A percentile compares a stretch with the other conserved stretches of the same genome.
Conservation (phyloP, 2,888 invertebrate genomes). For the Drosophila borealis region DNA sequence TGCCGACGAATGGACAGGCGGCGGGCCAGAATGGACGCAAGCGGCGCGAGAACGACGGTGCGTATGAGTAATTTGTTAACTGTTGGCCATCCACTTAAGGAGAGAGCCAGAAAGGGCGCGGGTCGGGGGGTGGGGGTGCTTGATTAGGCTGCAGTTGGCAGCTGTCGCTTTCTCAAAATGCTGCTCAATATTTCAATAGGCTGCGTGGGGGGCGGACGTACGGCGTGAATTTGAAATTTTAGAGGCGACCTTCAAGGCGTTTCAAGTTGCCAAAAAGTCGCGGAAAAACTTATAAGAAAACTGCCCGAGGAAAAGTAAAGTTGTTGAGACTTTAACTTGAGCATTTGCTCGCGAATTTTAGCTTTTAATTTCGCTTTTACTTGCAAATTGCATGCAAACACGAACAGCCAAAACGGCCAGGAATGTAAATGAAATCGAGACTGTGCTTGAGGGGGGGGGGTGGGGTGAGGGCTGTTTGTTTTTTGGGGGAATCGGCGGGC, state of each 20-base stretch:
- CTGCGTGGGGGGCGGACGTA: no score
- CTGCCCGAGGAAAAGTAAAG: slow-evolving; percentile 33
- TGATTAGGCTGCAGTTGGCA: slow-evolving; percentile 4
- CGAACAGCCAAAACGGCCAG: slow-evolving; percentile 53
- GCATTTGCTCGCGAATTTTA: slow-evolving; percentile 56
- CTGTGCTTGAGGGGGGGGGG: neutral
- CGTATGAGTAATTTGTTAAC: slow-evolving; percentile 59
- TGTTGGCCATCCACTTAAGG: neutral
- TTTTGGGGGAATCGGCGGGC: neutral
- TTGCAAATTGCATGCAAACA: slow-evolving; percentile 79
- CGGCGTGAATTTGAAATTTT: slow-evolving; percentile 30
- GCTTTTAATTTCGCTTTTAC: slow-evolving; percentile 69
- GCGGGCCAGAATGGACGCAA: slow-evolving; percentile 74
- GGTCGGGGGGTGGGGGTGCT: neutral
- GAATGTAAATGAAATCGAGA: slow-evolving; percentile 23
- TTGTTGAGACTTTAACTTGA: slow-evolving; percentile 63
- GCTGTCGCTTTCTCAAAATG: slow-evolving; percentile 37
- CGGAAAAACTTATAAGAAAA: slow-evolving; percentile 36
- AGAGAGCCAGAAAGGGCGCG: neutral
- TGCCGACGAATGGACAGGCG: slow-evolving; percentile 84
- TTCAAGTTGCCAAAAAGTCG: slow-evolving; percentile 30
- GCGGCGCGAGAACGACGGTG: slow-evolving; percentile 81
- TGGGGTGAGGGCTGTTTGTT: no score
- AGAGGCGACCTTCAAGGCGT: slow-evolving; percentile 42
- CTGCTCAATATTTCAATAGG: slow-evolving; percentile 30